Conservation (phyloP, 2,888 invertebrate genomes). For the Timema podura region DNA sequence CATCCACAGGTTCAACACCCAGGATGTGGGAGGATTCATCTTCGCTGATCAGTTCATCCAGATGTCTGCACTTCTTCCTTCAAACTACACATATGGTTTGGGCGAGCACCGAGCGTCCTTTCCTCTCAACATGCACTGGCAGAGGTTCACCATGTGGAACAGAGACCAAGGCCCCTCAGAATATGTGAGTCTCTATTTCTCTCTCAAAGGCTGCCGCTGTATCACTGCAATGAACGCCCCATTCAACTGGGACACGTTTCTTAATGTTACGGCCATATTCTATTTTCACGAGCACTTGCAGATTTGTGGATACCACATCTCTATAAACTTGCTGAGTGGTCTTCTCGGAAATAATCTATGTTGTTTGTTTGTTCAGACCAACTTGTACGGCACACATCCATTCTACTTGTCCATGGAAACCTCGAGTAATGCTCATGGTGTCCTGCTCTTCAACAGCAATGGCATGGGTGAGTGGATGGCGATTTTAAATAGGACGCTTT, state of each 20-base stretch:
- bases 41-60: slow-evolving; percentile 74
- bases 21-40: slow-evolving; percentile 62
- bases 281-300: too few relatives aligned
- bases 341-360: too few relatives aligned
- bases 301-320: too few relatives aligned
- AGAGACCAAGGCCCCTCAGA: slow-evolving; percentile 61
- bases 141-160: slow-evolving; percentile 64
- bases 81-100: slow-evolving; percentile 65
- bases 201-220: slow-evolving; percentile 20
- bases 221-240: not conserved
- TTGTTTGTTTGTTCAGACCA: too few relatives aligned
- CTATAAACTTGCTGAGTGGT: too few relatives aligned
- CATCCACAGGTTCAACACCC: slow-evolving; percentile 63
- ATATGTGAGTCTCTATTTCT: slow-evolving; percentile 51
- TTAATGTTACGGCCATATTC: too few relatives aligned
- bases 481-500: too few relatives aligned
- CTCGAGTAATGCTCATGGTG: slow-evolving; percentile 65
- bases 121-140: slow-evolving; percentile 62
- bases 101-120: slow-evolving; percentile 66
- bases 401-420: slow-evolving; percentile 72
- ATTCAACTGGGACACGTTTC: too few relatives aligned
- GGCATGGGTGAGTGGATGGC: slow-evolving; percentile 82
- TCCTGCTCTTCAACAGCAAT: slow-evolving; percentile 76
- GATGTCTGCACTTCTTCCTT: slow-evolving; percentile 58
- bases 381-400: slow-evolving; percentile 78